Conservation (phyloP, 2,888 invertebrate genomes). For the Nemapogon koenigi region DNA sequence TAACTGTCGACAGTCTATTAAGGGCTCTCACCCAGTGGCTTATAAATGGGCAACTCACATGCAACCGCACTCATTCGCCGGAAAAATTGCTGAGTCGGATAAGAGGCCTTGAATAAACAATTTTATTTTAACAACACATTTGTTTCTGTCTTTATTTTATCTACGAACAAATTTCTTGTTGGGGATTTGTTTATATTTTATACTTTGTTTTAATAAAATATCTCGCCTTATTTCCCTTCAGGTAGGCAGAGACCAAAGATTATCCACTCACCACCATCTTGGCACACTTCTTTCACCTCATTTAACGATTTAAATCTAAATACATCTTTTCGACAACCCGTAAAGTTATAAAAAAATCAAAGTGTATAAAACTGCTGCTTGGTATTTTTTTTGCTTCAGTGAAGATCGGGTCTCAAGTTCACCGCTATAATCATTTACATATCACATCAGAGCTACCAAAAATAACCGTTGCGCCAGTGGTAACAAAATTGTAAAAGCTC, state of each 20-base stretch:
- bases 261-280: too few species aligned
- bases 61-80: constrained; percentile 38
- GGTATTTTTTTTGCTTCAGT: too few species aligned
- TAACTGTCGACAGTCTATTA: constrained; percentile 61
- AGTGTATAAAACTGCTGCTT: too few species aligned
- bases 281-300: background rate
- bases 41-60: constrained; percentile 52
- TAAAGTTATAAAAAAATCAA: too few species aligned
- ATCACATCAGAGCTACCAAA: background rate
- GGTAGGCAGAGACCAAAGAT: background rate
- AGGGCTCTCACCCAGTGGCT: constrained; percentile 47
- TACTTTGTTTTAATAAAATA: background rate
- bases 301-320: background rate
- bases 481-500: too few species aligned
- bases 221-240: background rate
- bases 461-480: too few species aligned
- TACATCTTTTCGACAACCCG: background rate
- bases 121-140: constrained; percentile 23
- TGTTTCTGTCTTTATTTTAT: background rate
- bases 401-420: too few species aligned
- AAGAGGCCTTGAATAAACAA: constrained; percentile 41
- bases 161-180: background rate
- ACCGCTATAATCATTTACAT: background rate
- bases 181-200: background rate
- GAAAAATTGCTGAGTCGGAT: constrained; percentile 35